Base-by-base conservation (phyloP, 2,797 vertebrate genomes). In the Cirrhinus mrigala region DNA sequence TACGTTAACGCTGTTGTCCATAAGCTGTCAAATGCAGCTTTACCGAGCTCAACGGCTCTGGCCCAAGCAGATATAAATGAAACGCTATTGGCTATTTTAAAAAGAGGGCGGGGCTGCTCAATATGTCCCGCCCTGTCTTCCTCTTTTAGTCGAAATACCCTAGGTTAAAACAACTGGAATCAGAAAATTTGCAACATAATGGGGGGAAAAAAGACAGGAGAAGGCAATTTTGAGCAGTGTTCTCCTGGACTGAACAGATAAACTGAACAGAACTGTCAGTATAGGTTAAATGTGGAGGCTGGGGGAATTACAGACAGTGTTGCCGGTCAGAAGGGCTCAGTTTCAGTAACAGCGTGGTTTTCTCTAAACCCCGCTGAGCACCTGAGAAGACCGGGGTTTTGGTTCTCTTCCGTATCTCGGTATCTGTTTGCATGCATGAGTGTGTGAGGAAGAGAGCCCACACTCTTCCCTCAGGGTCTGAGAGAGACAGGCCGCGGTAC, bases 351-450 rank as follows among this genome's bases (percentile, higher is more conserved):
- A 27, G 50, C 20, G 8, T 4, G 3, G 7, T 33, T 73, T 62
- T 73, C 11, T 4, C 54, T 48, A 4, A 62, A 64, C 12, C 29
- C 22, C 11, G 7, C 29, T 40, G 20, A 70, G 48, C 12, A 1
- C 20, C 66, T 18, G 33, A 71, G n/a, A 54, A 27, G 54, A 48
- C 68, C 3, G 33, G 50, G 68, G 29, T 58, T 44, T 46, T 5
- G 40, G 52, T 68, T 52, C 60, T 40, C 22, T 1, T 22, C 29
- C 2, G 22, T 1, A n/a, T 50, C 29, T 27, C 12, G 24, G 16
- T 44, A 52, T 86, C 9, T 24, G 69, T 74, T 56, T 60, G 40
- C 15, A 33, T 20, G 79, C 52, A 56, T 76, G 79, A 2, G 78
- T 29, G 71, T 82, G 50, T 50, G 52, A 46, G 66, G 22, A 60